phyloP scores from a whole-genome alignment of 2,888 invertebrate genomes.

The Tipula unca region DNA sequence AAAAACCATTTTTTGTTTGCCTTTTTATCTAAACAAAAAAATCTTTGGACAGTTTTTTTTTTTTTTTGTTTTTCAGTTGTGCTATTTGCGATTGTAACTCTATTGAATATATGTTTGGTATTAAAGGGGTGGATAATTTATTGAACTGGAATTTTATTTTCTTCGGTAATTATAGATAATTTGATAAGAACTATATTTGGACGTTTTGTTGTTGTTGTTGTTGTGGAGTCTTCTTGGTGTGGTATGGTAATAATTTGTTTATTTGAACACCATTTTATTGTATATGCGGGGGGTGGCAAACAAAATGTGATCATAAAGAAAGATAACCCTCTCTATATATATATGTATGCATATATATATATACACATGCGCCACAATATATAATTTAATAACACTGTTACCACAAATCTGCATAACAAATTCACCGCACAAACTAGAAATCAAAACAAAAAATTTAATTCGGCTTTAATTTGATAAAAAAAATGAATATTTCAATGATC shows the following conservation, averaged over 20 bases:
- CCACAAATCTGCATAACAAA: conserved; percentile 14
- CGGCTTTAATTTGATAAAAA: background rate
- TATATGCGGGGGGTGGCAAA: background rate
- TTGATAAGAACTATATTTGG: conserved; percentile 8
- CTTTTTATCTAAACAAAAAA: background rate
- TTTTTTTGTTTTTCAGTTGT: background rate
- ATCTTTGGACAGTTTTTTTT: background rate
- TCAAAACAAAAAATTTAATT: background rate
- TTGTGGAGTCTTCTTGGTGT: background rate
- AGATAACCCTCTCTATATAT: background rate
- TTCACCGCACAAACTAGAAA: background rate
- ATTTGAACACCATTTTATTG: background rate
- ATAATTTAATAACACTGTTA: conserved; percentile 14
- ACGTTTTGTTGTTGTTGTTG: background rate
- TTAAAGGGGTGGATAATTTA: background rate
- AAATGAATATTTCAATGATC: background rate
- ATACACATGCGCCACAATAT: background rate
- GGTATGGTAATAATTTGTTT: conserved; percentile 8
- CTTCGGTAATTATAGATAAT: conserved; percentile 8
- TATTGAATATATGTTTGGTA: background rate
- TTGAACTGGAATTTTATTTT: background rate
- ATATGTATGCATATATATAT: no score
- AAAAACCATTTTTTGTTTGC: background rate
- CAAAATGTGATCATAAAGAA: background rate
- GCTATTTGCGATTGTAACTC: background rate